Evolutionary conservation across 2,888 invertebrate genomes (phyloP).

Genomic region (Aphodius granarius): DNA sequence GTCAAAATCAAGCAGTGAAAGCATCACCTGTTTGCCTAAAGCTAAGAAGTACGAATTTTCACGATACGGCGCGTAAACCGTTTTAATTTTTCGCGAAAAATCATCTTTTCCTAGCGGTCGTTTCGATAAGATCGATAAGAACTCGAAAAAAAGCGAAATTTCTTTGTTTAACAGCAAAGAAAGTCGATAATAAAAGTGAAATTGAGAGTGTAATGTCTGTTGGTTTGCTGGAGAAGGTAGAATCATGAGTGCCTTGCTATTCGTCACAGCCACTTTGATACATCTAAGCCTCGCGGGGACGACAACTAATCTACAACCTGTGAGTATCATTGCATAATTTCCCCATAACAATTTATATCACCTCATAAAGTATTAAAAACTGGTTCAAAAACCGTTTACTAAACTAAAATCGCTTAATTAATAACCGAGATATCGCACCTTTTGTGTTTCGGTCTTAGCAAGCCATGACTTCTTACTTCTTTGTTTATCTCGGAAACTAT

Average conservation of each 20-base stretch:
- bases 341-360: not conserved
- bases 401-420: not conserved
- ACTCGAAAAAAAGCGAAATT: not conserved
- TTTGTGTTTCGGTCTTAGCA: not conserved
- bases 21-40: slow-evolving; percentile 35
- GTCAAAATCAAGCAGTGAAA: slow-evolving; percentile 43
- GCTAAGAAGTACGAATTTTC: slow-evolving; percentile 15
- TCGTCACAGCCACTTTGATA: not conserved
- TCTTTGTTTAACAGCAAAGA: not conserved
- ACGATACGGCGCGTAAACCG: slow-evolving; percentile 19
- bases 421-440: not conserved
- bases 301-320: not conserved
- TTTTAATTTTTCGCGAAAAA: not conserved
- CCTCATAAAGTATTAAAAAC: not conserved
- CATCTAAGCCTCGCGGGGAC: not conserved
- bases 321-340: not conserved
- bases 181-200: not conserved
- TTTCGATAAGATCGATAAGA: not conserved
- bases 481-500: not conserved
- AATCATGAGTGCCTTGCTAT: not conserved
- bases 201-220: not conserved
- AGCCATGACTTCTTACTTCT: not conserved
- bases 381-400: not conserved
- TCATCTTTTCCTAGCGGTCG: not conserved
- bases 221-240: not conserved